Conservation (phyloP, 1,140 invertebrate species). For the Stratiolaelaps scimitus region DNA sequence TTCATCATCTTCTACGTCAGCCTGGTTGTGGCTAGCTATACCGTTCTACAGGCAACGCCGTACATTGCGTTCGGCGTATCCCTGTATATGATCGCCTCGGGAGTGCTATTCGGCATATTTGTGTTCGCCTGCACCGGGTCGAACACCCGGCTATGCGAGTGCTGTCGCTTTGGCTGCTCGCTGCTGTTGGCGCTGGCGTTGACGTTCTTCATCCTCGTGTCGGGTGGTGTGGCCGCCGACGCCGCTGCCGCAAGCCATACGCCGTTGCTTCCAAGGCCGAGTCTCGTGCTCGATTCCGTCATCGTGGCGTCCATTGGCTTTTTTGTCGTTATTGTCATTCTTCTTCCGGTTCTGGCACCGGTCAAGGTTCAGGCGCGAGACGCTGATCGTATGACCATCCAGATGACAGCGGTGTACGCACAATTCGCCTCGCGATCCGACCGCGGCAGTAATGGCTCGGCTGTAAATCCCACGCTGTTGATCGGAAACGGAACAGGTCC, state of each 20-base stretch:
- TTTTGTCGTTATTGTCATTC: constrained; percentile 13
- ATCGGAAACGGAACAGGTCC: constrained; percentile 23
- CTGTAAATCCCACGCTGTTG: constrained; percentile 20
- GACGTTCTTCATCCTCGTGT: constrained; percentile 24
- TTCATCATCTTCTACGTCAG: constrained; percentile 25
- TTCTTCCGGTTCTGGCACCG: constrained; percentile 5
- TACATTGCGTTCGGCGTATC: constrained; percentile 22
- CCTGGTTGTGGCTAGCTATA: constrained; percentile 13
- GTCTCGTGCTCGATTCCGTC: constrained; percentile 21
- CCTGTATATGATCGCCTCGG: constrained; percentile 24
- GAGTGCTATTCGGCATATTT: constrained; percentile 20
- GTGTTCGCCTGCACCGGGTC: constrained; percentile 20
- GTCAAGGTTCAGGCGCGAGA: constrained; percentile 21
- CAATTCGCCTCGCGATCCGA: constrained; percentile 21
- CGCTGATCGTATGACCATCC: constrained; percentile 17
- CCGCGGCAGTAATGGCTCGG: constrained; percentile 3
- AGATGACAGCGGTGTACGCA: constrained; percentile 25
- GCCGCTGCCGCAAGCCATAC: constrained; percentile 14
- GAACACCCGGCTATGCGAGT: constrained; percentile 5
- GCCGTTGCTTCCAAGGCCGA: constrained; percentile 9
- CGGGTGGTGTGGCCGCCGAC: constrained; percentile 19
- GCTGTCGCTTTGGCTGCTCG: constrained; percentile 16
- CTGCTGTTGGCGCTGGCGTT: constrained; percentile 11
- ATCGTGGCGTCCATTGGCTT: constrained; percentile 16
- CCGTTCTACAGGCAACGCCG: constrained; percentile 1